Evolutionary conservation across 2,888 invertebrate species (phyloP).

Genomic region (Pristionchus arcanus): DNA sequence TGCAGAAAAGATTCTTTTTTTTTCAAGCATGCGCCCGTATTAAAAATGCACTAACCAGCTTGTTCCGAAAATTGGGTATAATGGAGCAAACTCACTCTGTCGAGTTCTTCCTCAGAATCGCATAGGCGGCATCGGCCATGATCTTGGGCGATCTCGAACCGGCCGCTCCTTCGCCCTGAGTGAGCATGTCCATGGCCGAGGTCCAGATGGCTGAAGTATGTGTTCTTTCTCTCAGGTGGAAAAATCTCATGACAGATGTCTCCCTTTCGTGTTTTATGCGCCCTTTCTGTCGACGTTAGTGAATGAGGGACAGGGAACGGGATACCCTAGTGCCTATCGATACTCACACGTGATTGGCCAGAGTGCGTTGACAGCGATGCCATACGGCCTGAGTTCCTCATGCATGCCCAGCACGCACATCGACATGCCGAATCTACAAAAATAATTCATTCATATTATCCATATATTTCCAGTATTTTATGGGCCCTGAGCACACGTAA

Average conservation of each 20-base stretch:
- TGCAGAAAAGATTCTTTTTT: background rate
- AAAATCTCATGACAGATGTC: too few species aligned
- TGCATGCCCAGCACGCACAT: conserved; percentile 98
- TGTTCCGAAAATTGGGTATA: too few species aligned
- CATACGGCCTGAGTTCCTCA: conserved; percentile 90
- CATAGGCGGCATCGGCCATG: conserved; percentile 81
- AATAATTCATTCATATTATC: too few species aligned
- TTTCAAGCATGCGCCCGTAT: background rate
- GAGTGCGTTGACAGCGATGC: conserved; percentile 94
- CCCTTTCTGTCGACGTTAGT: too few species aligned
- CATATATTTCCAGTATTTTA: too few species aligned
- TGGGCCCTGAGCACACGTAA: too few species aligned
- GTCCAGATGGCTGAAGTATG: conserved; percentile 56
- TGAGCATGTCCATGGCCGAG: background rate
- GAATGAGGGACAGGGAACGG: too few species aligned
- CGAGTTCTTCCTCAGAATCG: background rate
- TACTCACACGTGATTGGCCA: conserved; percentile 87
- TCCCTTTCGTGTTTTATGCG: too few species aligned
- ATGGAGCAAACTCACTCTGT: background rate
- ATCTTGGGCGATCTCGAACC: conserved; percentile 47
- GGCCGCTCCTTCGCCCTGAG: conserved; percentile 72
- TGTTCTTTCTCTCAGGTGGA: too few species aligned
- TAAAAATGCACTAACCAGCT: too few species aligned
- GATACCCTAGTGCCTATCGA: too few species aligned
- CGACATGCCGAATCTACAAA: conserved; percentile 91